Evolutionary conservation across 2,797 vertebrate genomes (phyloP).

Genomic region (Malacoctenus gilli): DNA sequence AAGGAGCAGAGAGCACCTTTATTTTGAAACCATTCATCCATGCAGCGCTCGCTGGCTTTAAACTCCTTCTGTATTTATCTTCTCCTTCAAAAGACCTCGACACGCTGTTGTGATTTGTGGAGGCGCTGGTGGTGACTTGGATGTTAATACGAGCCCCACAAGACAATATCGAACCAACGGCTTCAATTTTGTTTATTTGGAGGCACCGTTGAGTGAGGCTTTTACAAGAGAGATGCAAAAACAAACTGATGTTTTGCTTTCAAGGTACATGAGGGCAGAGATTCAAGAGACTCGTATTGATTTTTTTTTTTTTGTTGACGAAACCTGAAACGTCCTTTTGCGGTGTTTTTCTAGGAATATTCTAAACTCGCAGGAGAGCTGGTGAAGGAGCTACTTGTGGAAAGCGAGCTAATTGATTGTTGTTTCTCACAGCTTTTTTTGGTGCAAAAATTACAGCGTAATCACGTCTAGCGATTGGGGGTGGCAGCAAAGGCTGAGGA

Average conservation of each 20-base stretch:
- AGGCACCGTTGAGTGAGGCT: not conserved
- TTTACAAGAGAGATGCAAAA: not conserved
- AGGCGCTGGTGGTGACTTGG: slow-evolving; percentile 16
- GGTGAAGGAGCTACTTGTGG: no score
- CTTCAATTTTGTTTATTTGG: no score
- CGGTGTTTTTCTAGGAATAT: no score
- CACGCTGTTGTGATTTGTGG: slow-evolving; percentile 21
- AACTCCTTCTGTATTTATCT: slow-evolving; percentile 21
- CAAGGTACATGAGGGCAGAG: not conserved
- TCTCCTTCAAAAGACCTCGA: slow-evolving; percentile 47
- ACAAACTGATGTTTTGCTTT: not conserved
- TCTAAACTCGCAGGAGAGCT: no score
- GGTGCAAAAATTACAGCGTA: no score
- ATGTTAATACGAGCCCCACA: no score
- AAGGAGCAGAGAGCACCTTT: slow-evolving; percentile 10
- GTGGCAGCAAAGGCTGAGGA: no score
- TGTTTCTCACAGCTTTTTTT: no score
- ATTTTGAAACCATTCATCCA: slow-evolving; percentile 26
- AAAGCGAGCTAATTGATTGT: no score
- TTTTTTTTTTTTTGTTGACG: no score
- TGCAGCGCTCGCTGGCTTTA: slow-evolving; percentile 11
- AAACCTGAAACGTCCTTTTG: not conserved
- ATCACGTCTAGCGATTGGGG: no score
- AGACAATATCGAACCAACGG: no score
- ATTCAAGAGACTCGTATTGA: not conserved